phyloP scores from a whole-genome alignment of 2,113 vertebrate species.

The Lynx canadensis region DNA sequence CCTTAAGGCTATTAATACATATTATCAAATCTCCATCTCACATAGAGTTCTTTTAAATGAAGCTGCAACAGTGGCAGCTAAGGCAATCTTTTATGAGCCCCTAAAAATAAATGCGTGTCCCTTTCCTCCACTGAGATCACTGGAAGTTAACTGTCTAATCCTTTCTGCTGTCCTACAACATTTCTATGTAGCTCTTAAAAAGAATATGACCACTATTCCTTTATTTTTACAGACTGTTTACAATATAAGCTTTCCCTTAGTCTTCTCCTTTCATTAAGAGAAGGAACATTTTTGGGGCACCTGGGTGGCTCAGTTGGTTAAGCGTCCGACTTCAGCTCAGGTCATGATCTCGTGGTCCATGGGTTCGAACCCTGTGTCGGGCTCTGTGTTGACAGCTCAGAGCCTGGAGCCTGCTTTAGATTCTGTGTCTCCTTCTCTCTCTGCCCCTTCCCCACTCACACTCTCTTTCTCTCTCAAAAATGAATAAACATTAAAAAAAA shows the following conservation, averaged over 20 bases:
- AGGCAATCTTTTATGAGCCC: neutral
- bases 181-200: neutral
- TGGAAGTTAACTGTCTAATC: neutral
- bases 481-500: no score
- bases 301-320: no score
- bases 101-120: neutral
- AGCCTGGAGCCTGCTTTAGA: no score
- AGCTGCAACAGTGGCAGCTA: slow-evolving; percentile 9
- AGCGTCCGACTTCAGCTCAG: no score
- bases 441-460: no score
- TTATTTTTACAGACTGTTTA: slow-evolving; percentile 19
- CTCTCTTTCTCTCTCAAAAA: no score
- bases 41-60: slow-evolving; percentile 36
- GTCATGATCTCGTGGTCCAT: no score
- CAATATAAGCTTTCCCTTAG: neutral
- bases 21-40: neutral
- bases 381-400: no score
- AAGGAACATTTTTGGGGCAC: neutral
- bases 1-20: neutral
- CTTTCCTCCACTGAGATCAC: slow-evolving; percentile 20
- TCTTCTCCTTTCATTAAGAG: slow-evolving; percentile 16
- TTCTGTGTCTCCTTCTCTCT: no score
- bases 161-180: neutral
- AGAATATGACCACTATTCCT: neutral
- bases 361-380: no score